These are phyloP conservation scores for Cinclus mexicanus DNA, from an alignment of 2,113 vertebrate genomes.

Conservation along the genomic window DNA sequence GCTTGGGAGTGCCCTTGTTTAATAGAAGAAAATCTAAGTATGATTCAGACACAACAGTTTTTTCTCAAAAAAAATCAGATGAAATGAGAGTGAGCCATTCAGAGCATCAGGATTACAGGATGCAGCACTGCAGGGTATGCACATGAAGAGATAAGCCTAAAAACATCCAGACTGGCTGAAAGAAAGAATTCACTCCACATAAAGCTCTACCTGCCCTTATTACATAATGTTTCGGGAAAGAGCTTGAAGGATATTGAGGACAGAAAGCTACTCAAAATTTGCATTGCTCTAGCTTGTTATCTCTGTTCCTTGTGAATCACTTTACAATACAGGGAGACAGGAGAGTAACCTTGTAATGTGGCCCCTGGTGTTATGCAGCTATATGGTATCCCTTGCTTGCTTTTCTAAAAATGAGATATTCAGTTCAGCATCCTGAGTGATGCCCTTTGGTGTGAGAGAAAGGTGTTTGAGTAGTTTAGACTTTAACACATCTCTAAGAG, in stretches of 20 bases:
- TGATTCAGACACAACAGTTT: neutral
- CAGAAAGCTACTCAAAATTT: neutral
- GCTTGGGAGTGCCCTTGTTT: neutral
- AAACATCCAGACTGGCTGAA: neutral
- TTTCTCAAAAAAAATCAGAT: neutral
- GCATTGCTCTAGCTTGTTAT: neutral
- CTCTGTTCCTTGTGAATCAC: neutral
- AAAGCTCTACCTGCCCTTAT: neutral
- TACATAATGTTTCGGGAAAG: neutral
- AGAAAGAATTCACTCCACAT: neutral
- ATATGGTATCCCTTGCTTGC: fast-evolving
- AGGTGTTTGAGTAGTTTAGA: neutral
- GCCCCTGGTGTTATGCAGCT: neutral
- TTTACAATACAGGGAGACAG: neutral
- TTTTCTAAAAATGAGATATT: neutral
- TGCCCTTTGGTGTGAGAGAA: neutral
- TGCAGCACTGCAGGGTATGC: neutral
- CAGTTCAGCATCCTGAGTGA: neutral
- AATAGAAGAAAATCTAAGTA: neutral
- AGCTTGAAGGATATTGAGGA: neutral
- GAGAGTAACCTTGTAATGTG: neutral
- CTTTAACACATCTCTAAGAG: neutral
- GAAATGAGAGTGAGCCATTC: neutral
- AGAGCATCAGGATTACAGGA: neutral
- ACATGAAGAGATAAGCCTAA: neutral